These are phyloP conservation scores for Hyles vespertilio DNA, from an alignment of 1,140 invertebrate genomes.

Conservation along the genomic window DNA sequence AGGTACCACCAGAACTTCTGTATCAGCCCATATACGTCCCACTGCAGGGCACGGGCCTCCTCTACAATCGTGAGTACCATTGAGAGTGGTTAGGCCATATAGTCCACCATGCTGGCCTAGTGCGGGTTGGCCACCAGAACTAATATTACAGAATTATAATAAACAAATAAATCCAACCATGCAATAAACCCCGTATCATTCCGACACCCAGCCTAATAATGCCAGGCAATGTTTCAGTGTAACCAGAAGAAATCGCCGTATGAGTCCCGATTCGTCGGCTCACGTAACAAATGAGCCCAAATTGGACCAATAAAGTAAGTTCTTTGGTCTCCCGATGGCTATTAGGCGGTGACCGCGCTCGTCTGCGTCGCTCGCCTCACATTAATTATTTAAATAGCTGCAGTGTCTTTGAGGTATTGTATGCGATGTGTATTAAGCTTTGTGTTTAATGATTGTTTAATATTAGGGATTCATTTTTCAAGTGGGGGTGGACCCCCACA, in stretches of 20 bases:
- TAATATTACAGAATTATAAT: too few species aligned
- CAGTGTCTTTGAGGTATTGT: background rate
- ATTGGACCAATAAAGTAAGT: constrained; percentile 61
- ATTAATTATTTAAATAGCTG: constrained; percentile 55
- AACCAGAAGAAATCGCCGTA: constrained; percentile 8
- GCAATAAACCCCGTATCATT: background rate
- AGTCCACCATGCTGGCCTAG: too few species aligned
- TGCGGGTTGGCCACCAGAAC: too few species aligned
- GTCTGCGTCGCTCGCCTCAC: constrained; percentile 22
- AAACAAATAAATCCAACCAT: background rate
- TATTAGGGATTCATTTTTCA: too few species aligned
- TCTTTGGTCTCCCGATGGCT: constrained; percentile 55
- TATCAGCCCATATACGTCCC: too few species aligned
- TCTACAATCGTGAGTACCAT: too few species aligned
- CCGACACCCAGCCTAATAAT: constrained; percentile 9
- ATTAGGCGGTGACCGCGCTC: constrained; percentile 46
- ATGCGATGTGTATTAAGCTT: too few species aligned
- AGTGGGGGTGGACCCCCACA: too few species aligned
- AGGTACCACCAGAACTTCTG: too few species aligned
- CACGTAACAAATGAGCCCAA: constrained; percentile 48
- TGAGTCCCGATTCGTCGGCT: constrained; percentile 6
- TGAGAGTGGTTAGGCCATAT: too few species aligned
- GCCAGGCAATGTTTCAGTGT: constrained; percentile 7
- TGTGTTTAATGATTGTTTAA: too few species aligned
- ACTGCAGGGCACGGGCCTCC: too few species aligned